Base-by-base conservation (phyloP, 2,888 invertebrate species). In the Epinotia brunnichana region DNA sequence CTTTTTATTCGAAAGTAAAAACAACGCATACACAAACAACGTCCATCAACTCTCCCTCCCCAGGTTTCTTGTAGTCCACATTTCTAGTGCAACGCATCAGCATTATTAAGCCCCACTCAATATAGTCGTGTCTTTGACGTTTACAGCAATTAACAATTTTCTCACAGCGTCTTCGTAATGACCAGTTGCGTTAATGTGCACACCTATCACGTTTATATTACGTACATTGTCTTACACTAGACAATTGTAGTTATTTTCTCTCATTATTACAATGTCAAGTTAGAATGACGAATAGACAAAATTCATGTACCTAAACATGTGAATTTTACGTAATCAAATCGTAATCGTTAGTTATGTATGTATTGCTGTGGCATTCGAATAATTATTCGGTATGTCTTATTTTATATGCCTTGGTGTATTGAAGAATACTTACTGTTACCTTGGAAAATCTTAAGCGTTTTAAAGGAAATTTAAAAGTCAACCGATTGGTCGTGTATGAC, bases 191-290 rank as follows among this genome's bases (percentile, higher is more conserved):
- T 66, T 67, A 74, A 74, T 63, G 62, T 62, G 61, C 60, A 60
- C 60, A 63, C 68, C 62, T 51, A 68, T 57, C 72, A 68, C 68
- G 62, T 41, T 51, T 62, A 57, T 63, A 68, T 73, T 68, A 68
- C 48, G 41, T 53, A 73, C 68, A 73, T 73, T 73, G 73, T 73
- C 41, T 63, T 63, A 24, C n/a, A 48, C 62, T 15, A 73, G 61
- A 75, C 74, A 76, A 78, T 77, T 69, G 62, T 68, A 66, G 73
- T 56, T 74, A 79, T 81, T 79, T 82, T 80, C 78, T 75, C 75
- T 74, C 61, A 51, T 76, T 76, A 75, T 74, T 74, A 75, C 74
- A 75, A 69, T 64, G 71, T 66, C 57, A 44, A 57, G 73, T 35
- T 21, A 15, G 19, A 56, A 19, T 64, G 24, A 60, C 17, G 35